A percentile compares a stretch with the other conserved stretches of the same genome.
phyloP scores from a whole-genome alignment of 2,797 vertebrate genomes.

The Sphenopsis melanotis region DNA sequence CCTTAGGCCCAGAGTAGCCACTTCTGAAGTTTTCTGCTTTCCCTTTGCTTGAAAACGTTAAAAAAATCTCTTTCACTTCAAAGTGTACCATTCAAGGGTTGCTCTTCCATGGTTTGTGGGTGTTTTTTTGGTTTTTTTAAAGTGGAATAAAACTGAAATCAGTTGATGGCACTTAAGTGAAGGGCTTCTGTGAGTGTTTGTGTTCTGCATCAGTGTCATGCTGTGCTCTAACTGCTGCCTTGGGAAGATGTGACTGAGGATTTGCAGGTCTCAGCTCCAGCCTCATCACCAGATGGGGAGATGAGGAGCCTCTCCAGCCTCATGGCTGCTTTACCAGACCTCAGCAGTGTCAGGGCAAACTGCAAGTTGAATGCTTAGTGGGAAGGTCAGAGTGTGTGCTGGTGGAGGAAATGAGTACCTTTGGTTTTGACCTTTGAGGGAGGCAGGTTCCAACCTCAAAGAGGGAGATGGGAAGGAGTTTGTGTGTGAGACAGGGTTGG shows the following conservation, averaged over 20 bases:
- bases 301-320: neutral
- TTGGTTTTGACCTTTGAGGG: neutral
- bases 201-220: neutral
- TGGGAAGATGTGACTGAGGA: neutral
- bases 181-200: conserved; percentile 5
- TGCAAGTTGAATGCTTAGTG: neutral
- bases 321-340: neutral
- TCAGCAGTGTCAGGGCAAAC: neutral
- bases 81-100: neutral
- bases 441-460: neutral
- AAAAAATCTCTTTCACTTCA: neutral
- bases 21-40: neutral
- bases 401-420: neutral
- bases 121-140: neutral
- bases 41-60: neutral
- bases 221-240: conserved; percentile 1
- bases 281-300: neutral
- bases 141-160: neutral
- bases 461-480: neutral
- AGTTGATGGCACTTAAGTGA: conserved; percentile 24
- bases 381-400: neutral
- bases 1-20: too few relatives aligned
- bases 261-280: conserved; percentile 2
- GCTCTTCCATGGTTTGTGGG: neutral
- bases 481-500: rapidly evolving